A percentile compares a stretch with the other conserved stretches of the same genome.
Conservation (phyloP, 2,888 invertebrate genomes). For the Molanna angustata region DNA sequence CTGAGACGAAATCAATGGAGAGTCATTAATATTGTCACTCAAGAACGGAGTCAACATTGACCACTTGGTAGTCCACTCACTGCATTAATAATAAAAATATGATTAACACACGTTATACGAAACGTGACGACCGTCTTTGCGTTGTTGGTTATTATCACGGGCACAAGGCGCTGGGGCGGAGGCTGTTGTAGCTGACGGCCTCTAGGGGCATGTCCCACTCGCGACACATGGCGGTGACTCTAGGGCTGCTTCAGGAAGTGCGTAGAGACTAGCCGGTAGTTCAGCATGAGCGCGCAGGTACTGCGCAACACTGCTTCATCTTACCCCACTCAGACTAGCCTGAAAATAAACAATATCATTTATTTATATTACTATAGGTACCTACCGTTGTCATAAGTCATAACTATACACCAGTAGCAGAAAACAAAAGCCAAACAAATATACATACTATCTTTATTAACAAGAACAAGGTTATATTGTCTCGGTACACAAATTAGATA, state of each 20-base stretch:
- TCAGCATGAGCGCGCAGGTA: slow-evolving; percentile 64
- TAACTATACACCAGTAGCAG: no score
- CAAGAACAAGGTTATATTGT: no score
- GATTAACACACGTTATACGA: neutral
- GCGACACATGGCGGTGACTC: slow-evolving; percentile 69
- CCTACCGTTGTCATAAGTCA: neutral
- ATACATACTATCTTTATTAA: no score
- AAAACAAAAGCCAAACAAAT: no score
- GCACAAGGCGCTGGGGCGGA: slow-evolving; percentile 7
- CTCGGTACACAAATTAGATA: no score
- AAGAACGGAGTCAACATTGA: no score
- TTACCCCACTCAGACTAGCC: neutral
- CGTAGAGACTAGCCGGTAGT: slow-evolving; percentile 88
- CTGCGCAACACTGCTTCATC: slow-evolving; percentile 9
- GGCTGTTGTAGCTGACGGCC: slow-evolving; percentile 33
- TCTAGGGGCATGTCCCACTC: slow-evolving; percentile 67
- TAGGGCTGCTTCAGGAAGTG: slow-evolving; percentile 93
- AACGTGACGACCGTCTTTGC: neutral
- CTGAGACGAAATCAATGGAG: no score
- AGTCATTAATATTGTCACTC: no score
- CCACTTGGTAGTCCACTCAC: neutral
- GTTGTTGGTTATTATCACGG: slow-evolving; percentile 31
- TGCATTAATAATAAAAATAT: neutral
- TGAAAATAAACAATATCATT: neutral
- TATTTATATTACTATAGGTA: neutral